Percentiles rank a stretch among this genome's conserved stretches.
Conservation (phyloP, 2,888 invertebrate species). For the Argyresthia albistria region DNA sequence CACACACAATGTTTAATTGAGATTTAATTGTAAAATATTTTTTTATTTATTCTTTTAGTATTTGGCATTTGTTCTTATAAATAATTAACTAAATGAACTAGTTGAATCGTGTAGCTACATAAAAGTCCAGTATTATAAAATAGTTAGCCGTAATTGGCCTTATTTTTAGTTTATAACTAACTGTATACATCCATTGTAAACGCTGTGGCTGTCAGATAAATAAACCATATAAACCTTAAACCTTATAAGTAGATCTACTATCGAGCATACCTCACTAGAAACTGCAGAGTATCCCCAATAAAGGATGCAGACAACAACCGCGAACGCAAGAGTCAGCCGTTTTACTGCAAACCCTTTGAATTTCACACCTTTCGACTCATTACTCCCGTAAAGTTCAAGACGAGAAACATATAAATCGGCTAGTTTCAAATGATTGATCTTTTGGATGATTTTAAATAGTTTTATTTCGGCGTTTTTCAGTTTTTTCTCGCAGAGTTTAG, state of each 20-base stretch:
- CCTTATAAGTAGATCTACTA: no score
- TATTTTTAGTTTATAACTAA: no score
- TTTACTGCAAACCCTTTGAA: neutral
- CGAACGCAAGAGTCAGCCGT: neutral
- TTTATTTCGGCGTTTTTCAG: slow-evolving; percentile 46
- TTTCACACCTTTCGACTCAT: neutral
- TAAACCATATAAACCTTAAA: no score
- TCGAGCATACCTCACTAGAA: slow-evolving; percentile 19
- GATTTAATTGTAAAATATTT: neutral
- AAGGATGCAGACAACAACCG: neutral
- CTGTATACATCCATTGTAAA: no score
- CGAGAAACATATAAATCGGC: slow-evolving; percentile 29
- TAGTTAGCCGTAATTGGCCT: no score
- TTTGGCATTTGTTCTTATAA: no score
- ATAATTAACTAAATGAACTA: no score
- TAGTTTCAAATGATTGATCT: slow-evolving; percentile 41
- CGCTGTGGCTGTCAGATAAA: no score
- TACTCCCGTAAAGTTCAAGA: slow-evolving; percentile 20
- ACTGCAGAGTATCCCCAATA: slow-evolving; percentile 25
- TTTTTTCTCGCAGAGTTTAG: slow-evolving; percentile 42
- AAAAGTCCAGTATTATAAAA: no score
- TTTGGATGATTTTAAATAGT: slow-evolving; percentile 41
- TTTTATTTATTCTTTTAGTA: neutral
- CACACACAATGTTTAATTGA: no score
- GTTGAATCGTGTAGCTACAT: no score